Evolutionary conservation across 2,888 invertebrate species (phyloP), one percentile per base, ranked within the genome.

Genomic region (Electrophaes corylata): DNA sequence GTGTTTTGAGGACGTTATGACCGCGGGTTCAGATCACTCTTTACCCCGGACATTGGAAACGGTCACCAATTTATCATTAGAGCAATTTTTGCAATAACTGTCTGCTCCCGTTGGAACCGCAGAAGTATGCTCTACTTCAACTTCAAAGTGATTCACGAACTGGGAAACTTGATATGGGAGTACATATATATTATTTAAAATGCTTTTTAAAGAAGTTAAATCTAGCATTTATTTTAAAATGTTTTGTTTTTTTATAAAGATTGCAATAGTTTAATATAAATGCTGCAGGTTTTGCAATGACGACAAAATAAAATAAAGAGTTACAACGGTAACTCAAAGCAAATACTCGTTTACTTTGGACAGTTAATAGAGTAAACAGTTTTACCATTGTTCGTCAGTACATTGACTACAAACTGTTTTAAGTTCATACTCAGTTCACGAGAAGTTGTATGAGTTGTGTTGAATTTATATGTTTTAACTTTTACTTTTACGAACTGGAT

Each of bases 1-100:
- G 89, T 90, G 76, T 74, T 71, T 86, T 73, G 76, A 90, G 91
- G 79, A 87, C 88, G 90, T 89, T 91, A 88, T 91, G 90, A 90
- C 87, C 84, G 81, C 78, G 74, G 80, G 82, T 79, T 84, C 81
- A 75, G 72, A 78, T 82, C 83, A 83, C 85, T 83, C 86, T 81
- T 83, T 81, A 41, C 74, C 49, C 58, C 46, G 50, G 76, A 86
- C 85, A 89, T 90, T 89, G 84, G 86, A 78, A 88, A 87, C 83
- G 88, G 85, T 88, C 86, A 86, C 88, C 91, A 91, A 91, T 91
- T 89, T 91, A 91, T 91, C 91, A 91, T 91, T 91, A 91, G 79
- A 86, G 84, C 91, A 86, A 91, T 91, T 91, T 91, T 91, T 89
- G 87, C 88, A 88, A 89, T 91, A 86, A 88, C 88, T 88, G 88